A percentile compares a stretch with the other conserved stretches of the same genome.
These are phyloP conservation scores for Smithornis capensis DNA, from an alignment of 2,113 vertebrate genomes.

Conservation along the genomic window DNA sequence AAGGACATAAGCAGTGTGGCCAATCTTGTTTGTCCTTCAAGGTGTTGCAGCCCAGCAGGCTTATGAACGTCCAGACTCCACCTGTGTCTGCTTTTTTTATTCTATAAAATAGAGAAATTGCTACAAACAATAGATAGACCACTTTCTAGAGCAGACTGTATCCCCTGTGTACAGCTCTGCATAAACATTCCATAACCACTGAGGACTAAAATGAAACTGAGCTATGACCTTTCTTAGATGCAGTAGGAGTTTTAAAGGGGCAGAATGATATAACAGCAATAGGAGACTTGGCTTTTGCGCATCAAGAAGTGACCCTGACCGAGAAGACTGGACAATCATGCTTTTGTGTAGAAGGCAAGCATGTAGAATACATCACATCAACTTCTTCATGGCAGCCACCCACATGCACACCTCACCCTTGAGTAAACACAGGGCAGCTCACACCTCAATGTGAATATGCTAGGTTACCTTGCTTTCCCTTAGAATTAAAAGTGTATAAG, in stretches of 20 bases:
- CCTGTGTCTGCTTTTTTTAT: background rate
- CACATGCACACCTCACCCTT: background rate
- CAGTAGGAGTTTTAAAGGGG: background rate
- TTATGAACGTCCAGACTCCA: background rate
- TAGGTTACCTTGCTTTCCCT: background rate
- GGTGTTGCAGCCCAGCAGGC: background rate
- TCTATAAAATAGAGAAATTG: background rate
- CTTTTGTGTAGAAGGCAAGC: background rate
- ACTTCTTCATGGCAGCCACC: background rate
- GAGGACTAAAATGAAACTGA: background rate
- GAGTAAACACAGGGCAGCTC: background rate
- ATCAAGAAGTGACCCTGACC: background rate
- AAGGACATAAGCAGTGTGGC: background rate
- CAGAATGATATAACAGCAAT: background rate
- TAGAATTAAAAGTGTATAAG: background rate
- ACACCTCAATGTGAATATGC: background rate
- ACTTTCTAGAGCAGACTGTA: background rate
- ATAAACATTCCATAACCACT: background rate
- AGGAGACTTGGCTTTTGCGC: background rate
- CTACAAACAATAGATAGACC: background rate
- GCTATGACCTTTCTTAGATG: background rate
- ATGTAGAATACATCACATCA: background rate
- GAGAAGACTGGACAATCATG: fast-evolving
- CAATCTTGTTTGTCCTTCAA: background rate
- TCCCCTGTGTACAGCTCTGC: background rate